These are phyloP conservation scores for Pteronotus mesoamericanus DNA, from an alignment of 2,797 vertebrate genomes.

Conservation along the genomic window DNA sequence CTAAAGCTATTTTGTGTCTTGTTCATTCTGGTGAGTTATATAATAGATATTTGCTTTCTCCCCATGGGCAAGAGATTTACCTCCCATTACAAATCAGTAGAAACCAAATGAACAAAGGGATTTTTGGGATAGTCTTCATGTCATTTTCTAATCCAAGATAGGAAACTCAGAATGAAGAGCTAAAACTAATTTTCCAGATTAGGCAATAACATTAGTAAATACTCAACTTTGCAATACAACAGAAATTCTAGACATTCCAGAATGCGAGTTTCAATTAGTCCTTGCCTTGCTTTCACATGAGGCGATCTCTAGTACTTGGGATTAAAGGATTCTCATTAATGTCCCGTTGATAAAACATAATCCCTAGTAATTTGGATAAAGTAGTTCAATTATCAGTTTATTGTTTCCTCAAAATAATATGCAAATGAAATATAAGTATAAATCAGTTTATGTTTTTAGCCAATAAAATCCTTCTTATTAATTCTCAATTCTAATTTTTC, in stretches of 20 bases:
- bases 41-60: neutral
- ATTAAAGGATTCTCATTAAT: neutral
- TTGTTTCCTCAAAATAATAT: neutral
- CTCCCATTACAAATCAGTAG: neutral
- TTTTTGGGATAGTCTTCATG: neutral
- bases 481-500: conserved; percentile 35
- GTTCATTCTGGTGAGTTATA: neutral
- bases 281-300: neutral
- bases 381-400: neutral
- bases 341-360: neutral
- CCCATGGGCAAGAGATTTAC: neutral
- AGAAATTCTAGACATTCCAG: neutral
- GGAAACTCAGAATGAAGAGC: neutral
- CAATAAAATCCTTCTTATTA: neutral
- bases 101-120: neutral
- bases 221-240: neutral
- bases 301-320: neutral
- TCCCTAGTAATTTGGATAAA: neutral
- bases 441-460: neutral
- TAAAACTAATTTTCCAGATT: neutral
- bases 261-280: neutral
- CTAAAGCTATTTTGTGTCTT: neutral
- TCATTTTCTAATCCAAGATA: neutral
- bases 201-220: neutral
- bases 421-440: neutral